A percentile compares a stretch with the other conserved stretches of the same genome.
Evolutionary conservation across 2,797 vertebrate genomes (phyloP).

Genomic region (Hoplostethus mediterraneus): DNA sequence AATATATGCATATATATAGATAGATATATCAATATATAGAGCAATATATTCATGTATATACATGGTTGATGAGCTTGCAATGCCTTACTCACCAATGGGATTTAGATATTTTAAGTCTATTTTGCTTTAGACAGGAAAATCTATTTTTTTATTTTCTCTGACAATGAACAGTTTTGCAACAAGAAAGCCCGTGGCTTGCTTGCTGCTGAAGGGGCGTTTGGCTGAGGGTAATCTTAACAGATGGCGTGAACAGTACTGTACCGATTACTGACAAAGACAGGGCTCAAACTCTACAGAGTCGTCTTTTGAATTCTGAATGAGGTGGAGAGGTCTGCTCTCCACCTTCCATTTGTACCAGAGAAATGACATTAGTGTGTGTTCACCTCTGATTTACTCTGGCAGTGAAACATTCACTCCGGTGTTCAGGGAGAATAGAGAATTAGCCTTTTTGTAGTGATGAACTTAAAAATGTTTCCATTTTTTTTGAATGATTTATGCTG

Average conservation of each 20-base stretch:
- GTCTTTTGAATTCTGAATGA: constrained; percentile 47
- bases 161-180: constrained; percentile 73
- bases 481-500: constrained; percentile 32
- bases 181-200: constrained; percentile 34
- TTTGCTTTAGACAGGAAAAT: constrained; percentile 68
- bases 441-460: constrained; percentile 11
- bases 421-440: constrained; percentile 41
- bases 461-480: constrained; percentile 40
- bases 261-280: constrained; percentile 54
- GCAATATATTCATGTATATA: constrained; percentile 3
- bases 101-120: constrained; percentile 57
- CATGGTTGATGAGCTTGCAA: constrained; percentile 66
- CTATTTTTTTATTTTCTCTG: constrained; percentile 75
- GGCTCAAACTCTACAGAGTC: constrained; percentile 24
- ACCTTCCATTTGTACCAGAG: constrained; percentile 12
- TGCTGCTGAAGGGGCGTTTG: constrained; percentile 53
- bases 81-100: constrained; percentile 23
- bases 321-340: constrained; percentile 50
- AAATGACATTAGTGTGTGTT: constrained; percentile 25
- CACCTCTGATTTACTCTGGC: constrained; percentile 7
- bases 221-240: constrained; percentile 59
- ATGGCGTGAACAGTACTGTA: constrained; percentile 52
- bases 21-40: too few species aligned
- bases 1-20: constrained; percentile 33
- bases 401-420: constrained; percentile 32